Evolutionary conservation across 1,140 invertebrate genomes (phyloP).

Genomic region (Bombus balteatus): DNA sequence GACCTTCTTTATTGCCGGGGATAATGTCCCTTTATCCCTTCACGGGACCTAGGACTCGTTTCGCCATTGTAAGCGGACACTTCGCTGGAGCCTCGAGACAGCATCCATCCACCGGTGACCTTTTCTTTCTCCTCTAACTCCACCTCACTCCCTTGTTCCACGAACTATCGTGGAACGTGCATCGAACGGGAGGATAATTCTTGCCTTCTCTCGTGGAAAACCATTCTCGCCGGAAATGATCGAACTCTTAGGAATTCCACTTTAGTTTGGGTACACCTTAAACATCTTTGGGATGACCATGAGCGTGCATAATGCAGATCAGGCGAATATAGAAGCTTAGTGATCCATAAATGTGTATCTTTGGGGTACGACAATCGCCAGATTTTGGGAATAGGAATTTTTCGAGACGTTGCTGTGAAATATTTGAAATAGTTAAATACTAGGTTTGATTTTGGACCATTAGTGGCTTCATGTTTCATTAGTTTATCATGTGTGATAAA

Average conservation of each 20-base stretch:
- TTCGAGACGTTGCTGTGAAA: background rate
- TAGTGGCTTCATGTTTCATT: no score
- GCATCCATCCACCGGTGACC: constrained; percentile 48
- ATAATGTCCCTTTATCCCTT: constrained; percentile 76
- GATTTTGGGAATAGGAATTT: background rate
- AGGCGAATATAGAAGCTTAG: background rate
- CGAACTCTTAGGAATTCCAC: background rate
- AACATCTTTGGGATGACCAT: background rate
- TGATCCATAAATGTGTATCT: background rate
- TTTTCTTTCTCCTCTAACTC: constrained; percentile 42
- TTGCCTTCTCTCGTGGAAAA: background rate
- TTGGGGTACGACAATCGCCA: background rate
- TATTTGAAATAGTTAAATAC: background rate
- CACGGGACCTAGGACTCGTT: constrained; percentile 70
- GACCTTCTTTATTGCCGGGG: constrained; percentile 64
- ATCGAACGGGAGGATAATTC: constrained; percentile 14
- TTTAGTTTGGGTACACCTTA: no score
- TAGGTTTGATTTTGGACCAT: no score
- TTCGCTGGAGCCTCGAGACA: constrained; percentile 64
- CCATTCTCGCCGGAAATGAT: background rate
- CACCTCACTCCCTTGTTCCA: constrained; percentile 8
- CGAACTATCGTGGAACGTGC: constrained; percentile 21
- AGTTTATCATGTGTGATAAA: background rate
- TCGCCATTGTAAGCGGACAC: constrained; percentile 69
- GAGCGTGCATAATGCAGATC: background rate